Percentiles rank a stretch among this genome's conserved stretches.
These are phyloP conservation scores for Brotogeris chrysoptera DNA, from an alignment of 2,797 vertebrate genomes.

Conservation along the genomic window DNA sequence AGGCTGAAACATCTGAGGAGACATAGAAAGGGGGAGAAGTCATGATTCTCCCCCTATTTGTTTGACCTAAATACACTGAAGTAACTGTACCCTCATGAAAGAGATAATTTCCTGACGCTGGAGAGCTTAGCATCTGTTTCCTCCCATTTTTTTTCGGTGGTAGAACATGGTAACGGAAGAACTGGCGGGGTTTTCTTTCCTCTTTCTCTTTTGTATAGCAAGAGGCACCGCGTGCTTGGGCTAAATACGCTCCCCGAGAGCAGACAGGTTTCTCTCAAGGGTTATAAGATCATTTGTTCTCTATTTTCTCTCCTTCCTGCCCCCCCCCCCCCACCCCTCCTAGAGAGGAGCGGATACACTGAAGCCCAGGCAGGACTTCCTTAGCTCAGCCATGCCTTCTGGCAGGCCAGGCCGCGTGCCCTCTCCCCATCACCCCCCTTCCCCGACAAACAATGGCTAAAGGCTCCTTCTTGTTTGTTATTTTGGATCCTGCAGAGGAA, in stretches of 20 bases:
- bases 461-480: constrained; percentile 53
- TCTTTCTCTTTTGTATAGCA: constrained; percentile 61
- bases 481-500: constrained; percentile 40
- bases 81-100: constrained; percentile 55
- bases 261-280: constrained; percentile 65
- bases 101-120: constrained; percentile 60
- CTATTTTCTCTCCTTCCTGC: constrained; percentile 69
- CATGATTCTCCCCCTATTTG: background rate
- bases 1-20: background rate
- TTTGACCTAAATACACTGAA: constrained; percentile 53
- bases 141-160: constrained; percentile 52
- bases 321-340: constrained; percentile 41
- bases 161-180: constrained; percentile 59
- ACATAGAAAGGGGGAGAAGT: background rate
- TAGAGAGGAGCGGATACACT: constrained; percentile 63
- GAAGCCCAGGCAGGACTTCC: constrained; percentile 69
- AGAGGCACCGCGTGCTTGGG: constrained; percentile 21
- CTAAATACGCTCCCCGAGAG: constrained; percentile 20
- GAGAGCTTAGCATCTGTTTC: constrained; percentile 72
- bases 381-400: constrained; percentile 53
- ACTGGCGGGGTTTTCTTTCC: constrained; percentile 54
- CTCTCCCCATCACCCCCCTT: background rate
- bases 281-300: constrained; percentile 65
- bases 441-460: constrained; percentile 49
- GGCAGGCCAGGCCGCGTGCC: constrained; percentile 16